These are phyloP conservation scores for Tetramorium alpestre DNA, from an alignment of 1,140 invertebrate species.

Conservation along the genomic window DNA sequence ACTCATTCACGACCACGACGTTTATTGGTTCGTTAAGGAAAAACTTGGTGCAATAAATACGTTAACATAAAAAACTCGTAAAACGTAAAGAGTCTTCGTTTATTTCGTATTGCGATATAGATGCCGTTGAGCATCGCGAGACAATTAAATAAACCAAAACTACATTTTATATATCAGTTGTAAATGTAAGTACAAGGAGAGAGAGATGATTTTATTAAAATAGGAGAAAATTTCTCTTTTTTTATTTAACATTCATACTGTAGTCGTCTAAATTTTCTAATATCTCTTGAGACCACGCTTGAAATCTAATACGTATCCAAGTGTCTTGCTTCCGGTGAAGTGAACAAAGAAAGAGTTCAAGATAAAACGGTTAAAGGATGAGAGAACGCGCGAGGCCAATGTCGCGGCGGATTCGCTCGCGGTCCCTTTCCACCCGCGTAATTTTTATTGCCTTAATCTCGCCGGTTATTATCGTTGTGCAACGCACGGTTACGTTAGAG, in stretches of 20 bases:
- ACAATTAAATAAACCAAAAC: constrained; percentile 12
- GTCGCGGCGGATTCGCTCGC: constrained; percentile 35
- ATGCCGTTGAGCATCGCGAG: not conserved
- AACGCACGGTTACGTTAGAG: constrained; percentile 48
- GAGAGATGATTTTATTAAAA: not conserved
- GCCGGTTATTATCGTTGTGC: constrained; percentile 56
- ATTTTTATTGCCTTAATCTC: constrained; percentile 61
- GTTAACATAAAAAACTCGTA: not conserved
- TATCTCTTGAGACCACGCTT: not conserved
- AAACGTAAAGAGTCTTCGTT: not conserved
- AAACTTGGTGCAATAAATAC: constrained; percentile 1
- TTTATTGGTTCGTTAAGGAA: constrained; percentile 42
- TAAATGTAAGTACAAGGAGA: not conserved
- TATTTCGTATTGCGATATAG: not conserved
- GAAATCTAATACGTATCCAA: not conserved
- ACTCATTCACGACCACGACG: not conserved
- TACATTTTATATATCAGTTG: not conserved
- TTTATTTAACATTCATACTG: not conserved
- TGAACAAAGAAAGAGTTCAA: not conserved
- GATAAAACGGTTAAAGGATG: constrained; percentile 19
- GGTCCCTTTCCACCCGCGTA: constrained; percentile 28
- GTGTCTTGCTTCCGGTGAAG: not conserved
- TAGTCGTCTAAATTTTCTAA: not conserved
- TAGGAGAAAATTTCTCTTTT: not conserved
- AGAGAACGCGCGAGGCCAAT: constrained; percentile 10